Conservation (phyloP, 2,888 invertebrate species). For the Stenurella melanura region DNA sequence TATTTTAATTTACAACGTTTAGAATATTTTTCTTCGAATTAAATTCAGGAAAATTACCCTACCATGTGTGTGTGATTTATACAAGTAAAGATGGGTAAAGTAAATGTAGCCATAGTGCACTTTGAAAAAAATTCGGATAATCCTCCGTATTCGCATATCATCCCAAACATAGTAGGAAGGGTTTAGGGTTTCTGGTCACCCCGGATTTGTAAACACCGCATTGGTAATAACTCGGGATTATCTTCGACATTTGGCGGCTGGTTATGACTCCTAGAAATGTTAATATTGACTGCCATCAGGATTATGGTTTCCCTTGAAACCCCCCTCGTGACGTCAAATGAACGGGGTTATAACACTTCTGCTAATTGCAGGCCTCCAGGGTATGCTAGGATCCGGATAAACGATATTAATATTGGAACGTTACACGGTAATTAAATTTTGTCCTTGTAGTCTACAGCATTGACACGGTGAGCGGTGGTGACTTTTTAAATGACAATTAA, state of each 20-base stretch:
- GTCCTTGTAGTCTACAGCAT: slow-evolving; percentile 40
- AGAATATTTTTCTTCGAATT: too few relatives aligned
- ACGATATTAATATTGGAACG: slow-evolving; percentile 51
- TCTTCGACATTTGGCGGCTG: slow-evolving; percentile 68
- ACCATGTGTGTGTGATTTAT: too few relatives aligned
- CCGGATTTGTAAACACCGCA: slow-evolving; percentile 59
- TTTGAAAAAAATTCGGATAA: slow-evolving; percentile 5
- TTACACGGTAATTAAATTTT: slow-evolving; percentile 52
- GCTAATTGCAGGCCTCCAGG: slow-evolving; percentile 52
- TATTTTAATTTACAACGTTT: too few relatives aligned
- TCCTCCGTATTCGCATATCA: neutral
- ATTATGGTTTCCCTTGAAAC: slow-evolving; percentile 48
- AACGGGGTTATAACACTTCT: slow-evolving; percentile 45
- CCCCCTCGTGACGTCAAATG: slow-evolving; percentile 32
- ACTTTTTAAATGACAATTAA: neutral
- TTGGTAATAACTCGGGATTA: slow-evolving; percentile 69
- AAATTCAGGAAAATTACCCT: too few relatives aligned
- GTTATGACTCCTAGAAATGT: slow-evolving; percentile 71
- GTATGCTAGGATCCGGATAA: slow-evolving; percentile 50
- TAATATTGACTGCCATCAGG: slow-evolving; percentile 69
- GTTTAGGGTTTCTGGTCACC: slow-evolving; percentile 36
- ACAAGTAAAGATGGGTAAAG: neutral
- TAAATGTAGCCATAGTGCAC: neutral
- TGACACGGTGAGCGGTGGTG: slow-evolving; percentile 39
- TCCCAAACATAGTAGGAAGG: slow-evolving; percentile 10